Percentiles rank a stretch among this genome's conserved stretches.
These are phyloP conservation scores for Omphaloscelis lunosa DNA, from an alignment of 2,888 invertebrate genomes.

Conservation along the genomic window DNA sequence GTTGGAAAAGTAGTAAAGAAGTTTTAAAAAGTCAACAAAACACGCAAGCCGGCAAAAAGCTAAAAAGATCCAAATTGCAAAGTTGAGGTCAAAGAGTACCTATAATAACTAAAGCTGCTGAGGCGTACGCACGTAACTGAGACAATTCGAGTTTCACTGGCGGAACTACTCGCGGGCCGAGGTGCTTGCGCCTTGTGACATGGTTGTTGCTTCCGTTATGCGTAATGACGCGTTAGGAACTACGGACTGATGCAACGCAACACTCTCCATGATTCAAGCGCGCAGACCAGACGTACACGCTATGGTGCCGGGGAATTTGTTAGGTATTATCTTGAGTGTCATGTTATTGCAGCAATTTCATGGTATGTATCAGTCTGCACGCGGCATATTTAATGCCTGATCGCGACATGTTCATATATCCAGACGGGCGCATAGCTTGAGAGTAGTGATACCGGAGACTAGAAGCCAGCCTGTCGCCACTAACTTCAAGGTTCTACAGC, in stretches of 20 bases:
- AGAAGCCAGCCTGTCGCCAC: not conserved
- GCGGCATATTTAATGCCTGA: not conserved
- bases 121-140: no score
- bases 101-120: no score
- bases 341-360: not conserved
- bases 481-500: not conserved
- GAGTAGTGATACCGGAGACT: not conserved
- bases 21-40: no score
- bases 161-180: no score
- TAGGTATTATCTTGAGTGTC: no score
- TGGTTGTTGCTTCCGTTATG: not conserved
- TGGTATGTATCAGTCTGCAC: not conserved
- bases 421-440: not conserved
- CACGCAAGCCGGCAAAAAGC: not conserved
- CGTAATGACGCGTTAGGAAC: not conserved
- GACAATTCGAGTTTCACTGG: no score
- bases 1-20: not conserved
- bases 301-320: not conserved
- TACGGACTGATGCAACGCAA: not conserved
- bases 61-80: not conserved
- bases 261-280: not conserved
- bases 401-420: not conserved
- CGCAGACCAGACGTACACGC: not conserved
- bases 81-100: not conserved
- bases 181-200: not conserved